These are phyloP conservation scores for Chlamydotis undulata DNA, from an alignment of 2,113 vertebrate species.

Conservation along the genomic window DNA sequence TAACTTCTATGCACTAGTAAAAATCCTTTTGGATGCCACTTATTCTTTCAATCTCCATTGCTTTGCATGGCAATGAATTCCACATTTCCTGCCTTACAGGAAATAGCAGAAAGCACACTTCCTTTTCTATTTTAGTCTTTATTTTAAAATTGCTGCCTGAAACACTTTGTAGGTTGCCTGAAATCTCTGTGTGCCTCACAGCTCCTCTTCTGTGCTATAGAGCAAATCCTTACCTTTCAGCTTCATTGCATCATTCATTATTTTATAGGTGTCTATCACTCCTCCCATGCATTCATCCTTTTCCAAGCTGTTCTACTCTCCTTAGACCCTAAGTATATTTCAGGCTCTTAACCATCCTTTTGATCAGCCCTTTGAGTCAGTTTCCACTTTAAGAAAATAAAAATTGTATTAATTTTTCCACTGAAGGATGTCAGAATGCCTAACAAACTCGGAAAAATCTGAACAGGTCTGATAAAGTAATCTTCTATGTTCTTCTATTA, in stretches of 20 bases:
- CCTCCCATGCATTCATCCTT: background rate
- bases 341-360: background rate
- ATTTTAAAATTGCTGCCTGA: background rate
- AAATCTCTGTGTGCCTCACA: background rate
- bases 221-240: background rate
- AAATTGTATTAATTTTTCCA: slow-evolving; percentile 5
- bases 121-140: background rate
- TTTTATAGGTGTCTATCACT: background rate
- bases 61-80: background rate
- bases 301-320: background rate
- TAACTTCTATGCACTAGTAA: background rate
- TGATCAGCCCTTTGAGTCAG: background rate
- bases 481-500: slow-evolving; percentile 10
- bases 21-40: background rate
- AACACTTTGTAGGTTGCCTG: background rate
- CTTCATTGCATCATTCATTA: background rate
- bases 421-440: background rate
- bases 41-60: background rate
- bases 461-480: slow-evolving; percentile 12
- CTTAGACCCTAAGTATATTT: background rate
- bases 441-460: background rate
- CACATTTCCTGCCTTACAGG: background rate
- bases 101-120: background rate
- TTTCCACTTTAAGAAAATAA: slow-evolving; percentile 13
- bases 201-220: background rate